A percentile compares a stretch with the other conserved stretches of the same genome.
Conservation (phyloP, 2,888 invertebrate species). For the Himalopsyche tibetana region DNA sequence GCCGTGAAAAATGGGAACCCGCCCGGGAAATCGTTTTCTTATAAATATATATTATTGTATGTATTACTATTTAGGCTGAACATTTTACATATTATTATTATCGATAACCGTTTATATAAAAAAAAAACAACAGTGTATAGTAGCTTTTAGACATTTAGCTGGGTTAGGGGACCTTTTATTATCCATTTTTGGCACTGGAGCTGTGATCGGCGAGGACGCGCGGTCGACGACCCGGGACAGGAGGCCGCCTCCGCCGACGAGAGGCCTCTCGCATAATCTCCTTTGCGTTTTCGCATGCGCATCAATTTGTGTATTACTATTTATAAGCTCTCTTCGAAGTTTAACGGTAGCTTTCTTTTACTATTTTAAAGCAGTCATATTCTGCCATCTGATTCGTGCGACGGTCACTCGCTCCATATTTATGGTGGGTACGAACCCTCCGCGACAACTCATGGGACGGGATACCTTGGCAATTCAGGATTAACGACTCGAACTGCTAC, state of each 20-base stretch:
- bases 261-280: not conserved
- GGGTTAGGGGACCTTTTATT: constrained; percentile 76
- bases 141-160: constrained; percentile 70
- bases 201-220: constrained; percentile 55
- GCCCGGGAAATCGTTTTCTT: constrained; percentile 48
- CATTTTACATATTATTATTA: constrained; percentile 49
- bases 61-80: constrained; percentile 58
- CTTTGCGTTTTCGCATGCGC: constrained; percentile 37
- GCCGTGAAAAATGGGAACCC: constrained; percentile 7
- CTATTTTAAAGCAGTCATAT: no score
- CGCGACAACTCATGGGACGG: not conserved
- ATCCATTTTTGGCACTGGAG: constrained; percentile 57
- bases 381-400: no score
- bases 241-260: constrained; percentile 7
- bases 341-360: constrained; percentile 55
- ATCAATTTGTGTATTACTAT: constrained; percentile 57
- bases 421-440: not conserved
- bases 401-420: no score
- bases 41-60: constrained; percentile 50
- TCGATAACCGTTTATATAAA: constrained; percentile 59
- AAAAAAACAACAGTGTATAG: constrained; percentile 62
- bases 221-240: not conserved
- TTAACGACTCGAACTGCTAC: no score
- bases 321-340: constrained; percentile 56
- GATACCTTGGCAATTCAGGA: no score